Base-by-base conservation (phyloP, 1,140 invertebrate genomes). In the Alviniconcha marisindica region DNA sequence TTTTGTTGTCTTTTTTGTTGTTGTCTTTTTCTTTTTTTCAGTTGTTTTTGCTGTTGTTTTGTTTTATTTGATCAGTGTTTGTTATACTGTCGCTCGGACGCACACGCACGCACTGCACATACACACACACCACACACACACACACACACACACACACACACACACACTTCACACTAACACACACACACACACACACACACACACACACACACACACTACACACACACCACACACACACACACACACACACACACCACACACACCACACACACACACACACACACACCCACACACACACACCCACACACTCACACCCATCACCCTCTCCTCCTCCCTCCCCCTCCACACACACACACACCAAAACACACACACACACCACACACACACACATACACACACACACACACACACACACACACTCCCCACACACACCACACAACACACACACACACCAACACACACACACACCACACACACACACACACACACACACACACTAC, bases 311-410 rank as follows among this genome's bases (percentile, higher is more conserved):
- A 51, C 7, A 51, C 7, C 18, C 18, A 18, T 51, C 18, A 51
- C 18, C 18, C 18, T 10, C 18, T 51, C 18, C 18, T 10, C 18
- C 48, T 51, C 18, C 48, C 48, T 10, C 48, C n/a, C n/a, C n/a
- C n/a, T n/a, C 56, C n/a, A 60, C 56, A 60, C 56, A 60, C 56
- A 60, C 56, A 60, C 56, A 60, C 56, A 60, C 56, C 56, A 60
- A 7, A 60, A n/a, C n/a, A n/a, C 56, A 60, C 56, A 60, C 56
- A 60, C 56, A 60, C 56, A 60, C 56, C 7, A n/a, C 56, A 60
- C 56, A 60, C 14, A 60, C 56, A 15, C 56, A 15, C 44, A 48
- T 18, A 48, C 44, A 48, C n/a, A n/a, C n/a, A n/a, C n/a, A n/a
- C n/a, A n/a, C n/a, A n/a, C n/a, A n/a, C n/a, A n/a, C n/a, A n/a